Conservation (phyloP, 2,797 vertebrate species). For the Chrosomus eos region DNA sequence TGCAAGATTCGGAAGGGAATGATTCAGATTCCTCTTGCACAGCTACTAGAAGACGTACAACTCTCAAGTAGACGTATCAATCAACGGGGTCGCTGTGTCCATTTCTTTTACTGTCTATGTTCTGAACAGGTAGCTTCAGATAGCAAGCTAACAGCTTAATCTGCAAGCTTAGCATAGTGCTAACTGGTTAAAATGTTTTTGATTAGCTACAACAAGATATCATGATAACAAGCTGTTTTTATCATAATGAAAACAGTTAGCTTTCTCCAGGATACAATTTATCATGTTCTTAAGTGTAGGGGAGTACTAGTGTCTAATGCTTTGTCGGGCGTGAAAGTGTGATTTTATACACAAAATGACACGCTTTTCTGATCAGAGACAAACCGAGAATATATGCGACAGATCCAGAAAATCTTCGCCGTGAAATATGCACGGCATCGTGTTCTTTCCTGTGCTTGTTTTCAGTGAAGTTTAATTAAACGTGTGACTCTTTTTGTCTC, state of each 20-base stretch:
- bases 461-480: slow-evolving; percentile 34
- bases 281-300: background rate
- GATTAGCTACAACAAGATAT: background rate
- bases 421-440: background rate
- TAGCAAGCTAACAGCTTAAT: background rate
- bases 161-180: background rate
- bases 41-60: too few species aligned
- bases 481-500: slow-evolving; percentile 40
- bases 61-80: too few species aligned
- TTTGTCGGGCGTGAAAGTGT: background rate
- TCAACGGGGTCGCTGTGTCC: too few species aligned
- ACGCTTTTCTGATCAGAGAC: background rate
- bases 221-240: background rate
- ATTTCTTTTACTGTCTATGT: too few species aligned
- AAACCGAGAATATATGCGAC: background rate
- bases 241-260: background rate
- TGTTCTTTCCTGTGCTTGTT: background rate
- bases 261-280: background rate
- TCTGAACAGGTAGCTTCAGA: background rate
- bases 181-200: background rate
- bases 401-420: background rate
- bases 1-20: too few species aligned
- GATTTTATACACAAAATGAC: background rate
- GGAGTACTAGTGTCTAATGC: background rate
- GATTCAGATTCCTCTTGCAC: too few species aligned